These are phyloP conservation scores for Aleiodes testaceus DNA, from an alignment of 2,888 invertebrate genomes.

Conservation along the genomic window DNA sequence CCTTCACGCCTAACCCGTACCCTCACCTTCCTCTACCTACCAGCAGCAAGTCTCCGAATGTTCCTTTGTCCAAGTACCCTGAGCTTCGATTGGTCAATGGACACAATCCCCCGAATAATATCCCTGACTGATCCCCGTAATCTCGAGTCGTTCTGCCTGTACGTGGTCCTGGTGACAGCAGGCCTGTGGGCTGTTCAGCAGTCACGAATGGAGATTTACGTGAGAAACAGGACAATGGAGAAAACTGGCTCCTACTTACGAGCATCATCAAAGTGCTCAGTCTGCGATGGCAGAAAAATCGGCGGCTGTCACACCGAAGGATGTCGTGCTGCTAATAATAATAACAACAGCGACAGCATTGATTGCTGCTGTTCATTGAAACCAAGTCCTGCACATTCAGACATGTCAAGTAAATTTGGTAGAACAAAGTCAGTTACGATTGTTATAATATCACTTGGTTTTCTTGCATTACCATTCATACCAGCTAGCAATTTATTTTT, in stretches of 20 bases:
- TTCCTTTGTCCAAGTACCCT: slow-evolving; percentile 89
- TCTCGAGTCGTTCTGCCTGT: slow-evolving; percentile 84
- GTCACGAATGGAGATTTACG: slow-evolving; percentile 46
- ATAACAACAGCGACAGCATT: slow-evolving; percentile 74
- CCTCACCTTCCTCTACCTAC: slow-evolving; percentile 93
- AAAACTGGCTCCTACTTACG: slow-evolving; percentile 40
- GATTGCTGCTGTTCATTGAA: slow-evolving; percentile 72
- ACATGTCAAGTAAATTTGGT: slow-evolving; percentile 60
- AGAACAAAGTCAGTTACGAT: slow-evolving; percentile 74
- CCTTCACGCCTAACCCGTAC: slow-evolving; percentile 86
- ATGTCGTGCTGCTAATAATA: slow-evolving; percentile 83
- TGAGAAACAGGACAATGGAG: slow-evolving; percentile 52
- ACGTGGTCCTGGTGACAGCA: slow-evolving; percentile 73
- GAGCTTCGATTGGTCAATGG: slow-evolving; percentile 99
- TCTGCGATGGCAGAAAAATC: slow-evolving; percentile 80
- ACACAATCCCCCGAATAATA: slow-evolving; percentile 90
- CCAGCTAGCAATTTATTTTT: slow-evolving; percentile 97
- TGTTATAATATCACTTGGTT: slow-evolving; percentile 77
- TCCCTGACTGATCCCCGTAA: slow-evolving; percentile 87
- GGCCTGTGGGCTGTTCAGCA: slow-evolving; percentile 60
- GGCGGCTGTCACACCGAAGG: slow-evolving; percentile 82
- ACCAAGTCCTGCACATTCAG: slow-evolving; percentile 43
- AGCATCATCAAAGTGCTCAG: slow-evolving; percentile 76
- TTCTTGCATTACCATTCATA: slow-evolving; percentile 93
- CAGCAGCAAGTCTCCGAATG: slow-evolving; percentile 91